Base-by-base conservation (phyloP, 2,888 invertebrate genomes). In the Agrotis ipsilon region DNA sequence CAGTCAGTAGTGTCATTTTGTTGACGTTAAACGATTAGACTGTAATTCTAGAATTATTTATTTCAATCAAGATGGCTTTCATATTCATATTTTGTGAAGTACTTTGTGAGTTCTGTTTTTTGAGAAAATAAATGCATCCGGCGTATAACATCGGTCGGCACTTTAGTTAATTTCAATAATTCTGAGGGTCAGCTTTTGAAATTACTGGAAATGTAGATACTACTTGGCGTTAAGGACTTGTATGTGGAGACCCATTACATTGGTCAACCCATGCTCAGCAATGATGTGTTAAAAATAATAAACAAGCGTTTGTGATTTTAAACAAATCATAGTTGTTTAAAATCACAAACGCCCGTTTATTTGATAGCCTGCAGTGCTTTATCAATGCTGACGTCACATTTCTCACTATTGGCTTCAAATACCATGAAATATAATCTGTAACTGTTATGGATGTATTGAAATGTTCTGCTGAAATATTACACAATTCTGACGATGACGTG, bases 401-500 rank as follows among this genome's bases (percentile, higher is more conserved):
- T 39, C 16, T 18, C 11, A 64, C 63, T 49, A 61, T 61, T 45
- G 19, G 27, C 45, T 61, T 69, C 45, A 68, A 54, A 77, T 61
- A 61, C 82, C 58, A 70, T 78, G 63, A 65, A 70, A 82, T 82
- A 19, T 43, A 72, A 55, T 63, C 51, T 16, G 55, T 59, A 51
- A 68, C 54, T 45, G 45, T 61, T 76, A 77, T 59, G 39, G 11
- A 19, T 19, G 18, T 64, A 81, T 59, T 71, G 58, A 79, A 72
- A 82, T 55, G 51, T 79, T 79, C 73, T 58, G 68, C 52, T 70
- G 73, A 52, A 75, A 72, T 11, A 72, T 84, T 85, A 75, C 79
- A 77, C 66, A 81, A 84, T 77, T 72, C 58, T 58, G 39, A 39
- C 61, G 51, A 68, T 89, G 86, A 87, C 85, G 88, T 88, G 87